Evolutionary conservation across 2,888 invertebrate genomes (phyloP).

Genomic region (Xiphydria camelus): DNA sequence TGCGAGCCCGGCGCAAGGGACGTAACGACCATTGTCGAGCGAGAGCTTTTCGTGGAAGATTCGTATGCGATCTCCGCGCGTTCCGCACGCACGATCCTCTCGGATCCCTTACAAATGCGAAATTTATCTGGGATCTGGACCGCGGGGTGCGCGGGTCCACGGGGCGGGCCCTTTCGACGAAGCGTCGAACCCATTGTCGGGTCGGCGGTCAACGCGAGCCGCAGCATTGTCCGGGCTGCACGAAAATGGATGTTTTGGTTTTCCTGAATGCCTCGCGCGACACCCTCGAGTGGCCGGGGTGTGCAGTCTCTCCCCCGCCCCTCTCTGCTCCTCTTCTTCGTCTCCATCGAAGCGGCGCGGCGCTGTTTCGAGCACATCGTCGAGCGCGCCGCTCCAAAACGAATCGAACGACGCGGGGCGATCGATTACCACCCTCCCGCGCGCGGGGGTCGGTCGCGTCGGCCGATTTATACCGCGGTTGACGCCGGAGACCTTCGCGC

Average conservation of each 20-base stretch:
- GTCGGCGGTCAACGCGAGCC: conserved; percentile 26
- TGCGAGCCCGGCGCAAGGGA: background rate
- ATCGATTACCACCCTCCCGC: conserved; percentile 35
- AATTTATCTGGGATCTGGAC: conserved; percentile 48
- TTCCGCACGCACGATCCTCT: background rate
- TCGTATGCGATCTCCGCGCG: too few species aligned
- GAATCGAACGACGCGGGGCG: conserved; percentile 27
- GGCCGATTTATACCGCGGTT: background rate
- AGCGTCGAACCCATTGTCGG: conserved; percentile 33
- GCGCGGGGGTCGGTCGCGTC: conserved; percentile 9
- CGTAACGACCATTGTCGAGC: too few species aligned
- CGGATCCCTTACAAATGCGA: conserved; percentile 35
- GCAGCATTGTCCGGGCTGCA: conserved; percentile 28
- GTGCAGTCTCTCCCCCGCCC: background rate
- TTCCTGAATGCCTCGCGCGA: conserved; percentile 37
- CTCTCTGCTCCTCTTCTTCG: conserved; percentile 9
- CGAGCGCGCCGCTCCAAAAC: conserved; percentile 18
- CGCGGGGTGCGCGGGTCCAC: too few species aligned
- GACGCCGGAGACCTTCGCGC: background rate
- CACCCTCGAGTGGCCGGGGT: conserved; percentile 31
- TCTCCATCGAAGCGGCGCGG: background rate
- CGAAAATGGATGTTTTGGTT: conserved; percentile 46
- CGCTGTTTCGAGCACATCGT: too few species aligned
- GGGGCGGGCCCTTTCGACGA: conserved; percentile 18
- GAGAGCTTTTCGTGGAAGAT: too few species aligned